Base-by-base conservation (phyloP, 30 jellyfish, hydroid and myxozoan genomes). In the Chironex yamaguchii region DNA sequence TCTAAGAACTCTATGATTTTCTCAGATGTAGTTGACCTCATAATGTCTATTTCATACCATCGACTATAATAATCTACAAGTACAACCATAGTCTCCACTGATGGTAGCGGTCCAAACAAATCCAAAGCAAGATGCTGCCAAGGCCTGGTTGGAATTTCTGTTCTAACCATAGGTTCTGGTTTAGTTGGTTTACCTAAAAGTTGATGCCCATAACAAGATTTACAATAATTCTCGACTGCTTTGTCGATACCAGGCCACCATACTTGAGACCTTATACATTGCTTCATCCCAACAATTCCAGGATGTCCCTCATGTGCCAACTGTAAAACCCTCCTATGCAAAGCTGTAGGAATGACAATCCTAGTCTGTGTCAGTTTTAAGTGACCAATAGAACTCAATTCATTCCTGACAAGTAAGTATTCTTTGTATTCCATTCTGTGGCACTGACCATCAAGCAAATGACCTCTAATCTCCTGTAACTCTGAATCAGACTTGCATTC, bases 181-280 rank as follows among this genome's bases (percentile, higher is more conserved):
- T 72, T 72, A 1, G 28, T 51, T 74, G 91, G 90, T 79, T 51
- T 62, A 24, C 82, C 90, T 34, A 79, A 70, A 32, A 62, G 31
- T 34, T 78, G 81, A 54, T 81, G 64, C 34, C 81, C 35, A 78
- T 78, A 81, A 65, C 81, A 78, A 1, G 88, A 51, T 49, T 76
- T 62, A 76, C 88, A 76, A 34, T 51, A 29, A 29, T 33, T 52
- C 30, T 76, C 80, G n/a, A 67, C 92, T 29, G 67, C 92, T 63
- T 68, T 82, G 53, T 82, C 81, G 17, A 65, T 12, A 52, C 85
- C 79, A 6, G 92, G 92, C 87, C 92, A 65, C 92, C 81, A 82
- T 21, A 82, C 88, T 84, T 84, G 71, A 2, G 88, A 23, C 49
- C 88, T 70, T 71, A 71, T 54, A 34, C 72, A 28, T 52, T 49